Evolutionary conservation across 2,797 vertebrate species (phyloP), one percentile per base, ranked within the genome.

Genomic region (Siniperca undulata): DNA sequence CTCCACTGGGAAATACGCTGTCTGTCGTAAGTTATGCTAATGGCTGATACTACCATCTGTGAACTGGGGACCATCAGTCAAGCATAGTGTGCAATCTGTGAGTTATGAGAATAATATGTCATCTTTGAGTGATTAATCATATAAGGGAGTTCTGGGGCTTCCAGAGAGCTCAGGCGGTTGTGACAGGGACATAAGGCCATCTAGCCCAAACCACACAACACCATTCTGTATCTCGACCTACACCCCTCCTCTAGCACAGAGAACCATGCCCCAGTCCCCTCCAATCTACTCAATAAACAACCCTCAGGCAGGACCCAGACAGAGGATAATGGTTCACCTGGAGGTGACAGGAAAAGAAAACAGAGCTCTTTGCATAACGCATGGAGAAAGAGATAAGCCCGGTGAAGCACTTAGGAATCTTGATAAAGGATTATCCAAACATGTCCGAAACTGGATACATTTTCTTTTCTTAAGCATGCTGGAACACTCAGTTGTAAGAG

Each of bases 271-370:
- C 81, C 30, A 34, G 62, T 87, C 84, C 67, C 77, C 82, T 89
- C 77, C 86, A 92, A 94, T 94, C 90, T 90, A 68, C 85, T 94
- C 88, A 91, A 94, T 93, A 95, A 94, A 95, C 92, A 94, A 91
- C 86, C 89, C 87, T 44, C 8, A 50, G 89, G 90, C 88, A 84
- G 83, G 82, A 89, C 88, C 85, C 85, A 91, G 93, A 88, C 91
- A 85, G 88, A 76, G 78, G 91, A 93, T 93, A 94, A 92, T 90
- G 92, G 94, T 94, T 95, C 93, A 93, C 92, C 91, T 94, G 90
- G 88, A 94, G 94, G 94, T 95, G 93, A 95, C 88, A 90, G 90
- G 75, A 89, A 94, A 93, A 94, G 94, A 91, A 93, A 94, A 93
- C 94, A 94, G 91, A 93, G 86, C 88, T 90, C 92, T 94, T 93